Percentiles rank a stretch among this genome's conserved stretches.
These are phyloP conservation scores for Acheta domesticus DNA, from an alignment of 2,888 invertebrate genomes.

Conservation along the genomic window DNA sequence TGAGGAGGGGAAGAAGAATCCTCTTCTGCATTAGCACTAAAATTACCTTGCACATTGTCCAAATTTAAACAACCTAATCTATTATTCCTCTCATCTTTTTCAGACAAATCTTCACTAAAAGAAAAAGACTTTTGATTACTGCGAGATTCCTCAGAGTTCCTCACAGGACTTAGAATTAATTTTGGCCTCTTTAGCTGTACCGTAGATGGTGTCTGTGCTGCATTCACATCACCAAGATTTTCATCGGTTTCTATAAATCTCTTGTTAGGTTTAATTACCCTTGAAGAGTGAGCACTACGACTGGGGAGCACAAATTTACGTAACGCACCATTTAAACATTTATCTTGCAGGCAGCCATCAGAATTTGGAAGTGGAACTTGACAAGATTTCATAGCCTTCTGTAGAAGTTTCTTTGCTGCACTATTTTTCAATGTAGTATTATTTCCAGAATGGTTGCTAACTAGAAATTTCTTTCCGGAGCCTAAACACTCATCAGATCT, in stretches of 20 bases:
- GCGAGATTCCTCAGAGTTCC: not conserved
- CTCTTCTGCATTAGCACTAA: conserved; percentile 19
- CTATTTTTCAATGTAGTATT: conserved; percentile 27
- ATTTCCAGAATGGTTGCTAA: not conserved
- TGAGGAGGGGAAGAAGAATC: not conserved
- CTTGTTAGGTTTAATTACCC: conserved; percentile 85
- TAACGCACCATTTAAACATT: conserved; percentile 35
- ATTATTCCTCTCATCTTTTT: not conserved
- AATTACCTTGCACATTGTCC: conserved; percentile 21
- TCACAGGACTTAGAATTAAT: conserved; percentile 26
- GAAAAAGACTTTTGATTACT: conserved; percentile 20
- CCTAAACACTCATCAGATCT: conserved; percentile 18
- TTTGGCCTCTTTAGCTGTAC: conserved; percentile 33
- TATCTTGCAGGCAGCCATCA: conserved; percentile 43
- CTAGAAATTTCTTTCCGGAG: conserved; percentile 3
- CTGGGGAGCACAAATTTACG: conserved; percentile 71
- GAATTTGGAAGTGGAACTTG: conserved; percentile 41
- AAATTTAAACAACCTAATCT: not conserved
- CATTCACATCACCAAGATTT: conserved; percentile 29
- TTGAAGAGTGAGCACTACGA: conserved; percentile 78
- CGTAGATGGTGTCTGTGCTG: conserved; percentile 20
- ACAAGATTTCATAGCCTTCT: conserved; percentile 44
- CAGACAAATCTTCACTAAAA: not conserved
- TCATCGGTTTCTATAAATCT: conserved; percentile 71
- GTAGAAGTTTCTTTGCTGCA: conserved; percentile 46